Evolutionary conservation across 2,888 invertebrate genomes (phyloP), one percentile per base, ranked within the genome.

Genomic region (Metellina segmentata): DNA sequence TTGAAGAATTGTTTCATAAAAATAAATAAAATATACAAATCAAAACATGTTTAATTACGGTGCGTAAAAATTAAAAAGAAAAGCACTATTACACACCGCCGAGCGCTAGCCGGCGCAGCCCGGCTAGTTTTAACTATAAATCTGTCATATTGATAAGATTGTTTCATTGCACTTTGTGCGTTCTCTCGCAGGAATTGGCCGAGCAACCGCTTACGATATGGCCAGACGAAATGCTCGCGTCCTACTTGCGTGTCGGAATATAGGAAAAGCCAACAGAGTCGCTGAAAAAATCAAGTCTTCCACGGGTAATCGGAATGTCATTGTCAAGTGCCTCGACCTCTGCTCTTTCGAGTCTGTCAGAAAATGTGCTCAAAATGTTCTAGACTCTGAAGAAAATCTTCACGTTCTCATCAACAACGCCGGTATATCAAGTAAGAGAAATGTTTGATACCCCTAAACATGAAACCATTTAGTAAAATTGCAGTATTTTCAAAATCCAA

Each of bases 341-440:
- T 94, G 95, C 49, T 95, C 95, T 20, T 94, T 95, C 81, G 94
- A 95, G 81, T 95, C 95, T 11, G 95, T 96, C 85, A 96, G 98
- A 51, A 96, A 96, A 88, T 99, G 99, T 95, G 98, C 98, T 0
- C 96, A 96, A 53, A 97, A 97, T 94, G 96, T 99, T 93, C 96
- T 97, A 91, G 96, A 96, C 94, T 97, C 96, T 0, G 98, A 98
- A 95, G 94, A 95, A n/a, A 96, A 96, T 94, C 95, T 98, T 51
- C 97, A 98, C 95, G 97, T 98, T 0, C 95, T 98, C 0, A 96
- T 98, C 92, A 98, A 98, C 95, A 98, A 98, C 95, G 98, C 98
- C 0, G 98, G 98, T 8, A 97, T 97, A 94, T 97, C 97, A 97
- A 83, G 90, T 92, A 81, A 49, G 48, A n/a, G n/a, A 61, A 0